Base-by-base conservation (phyloP, 2,113 vertebrate species). In the Pyrgilauda ruficollis region DNA sequence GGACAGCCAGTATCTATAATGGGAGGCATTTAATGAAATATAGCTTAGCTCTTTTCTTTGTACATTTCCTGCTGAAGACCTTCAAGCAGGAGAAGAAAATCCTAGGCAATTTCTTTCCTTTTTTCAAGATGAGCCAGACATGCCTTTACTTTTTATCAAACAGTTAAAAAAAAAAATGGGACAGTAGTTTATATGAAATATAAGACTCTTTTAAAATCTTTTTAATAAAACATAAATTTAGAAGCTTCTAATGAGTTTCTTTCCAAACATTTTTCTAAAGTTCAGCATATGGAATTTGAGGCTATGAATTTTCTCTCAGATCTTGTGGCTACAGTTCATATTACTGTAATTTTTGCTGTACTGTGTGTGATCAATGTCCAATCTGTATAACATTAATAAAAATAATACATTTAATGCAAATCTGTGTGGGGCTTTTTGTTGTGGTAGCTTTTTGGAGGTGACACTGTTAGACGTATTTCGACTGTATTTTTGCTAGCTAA, bases 401-500 rank as follows among this genome's bases (percentile, higher is more conserved):
- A 75, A 76, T 46, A 50, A 67, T 39, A 33, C 6, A 72, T 70
- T 84, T 68, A 41, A 79, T 56, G 50, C 30, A 69, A 30, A 84
- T 87, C 70, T 78, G 2, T 18, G 7, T 33, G 53, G 22, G 24
- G 24, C 27, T 56, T 90, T 84, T 63, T 79, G 15, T 64, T 69
- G 22, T 72, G n/a, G 62, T 82, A 46, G 53, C 18, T 70, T 63
- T 68, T 78, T 13, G 30, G 74, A 31, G 44, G 17, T 78, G n/a
- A 30, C 43, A 33, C 52, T 56, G 84, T 97, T 94, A 72, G 49
- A 58, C 62, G 20, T 92, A 28, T 87, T 84, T 93, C 2, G 2
- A 76, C 84, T 94, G 66, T 84, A 83, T 96, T 97, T 97, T 95
- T 91, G 91, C 84, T 94, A 84, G 84, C 88, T 81, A 31, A 94